Base-by-base conservation (phyloP, 2,888 invertebrate species). In the Sepioteuthis lessoniana region DNA sequence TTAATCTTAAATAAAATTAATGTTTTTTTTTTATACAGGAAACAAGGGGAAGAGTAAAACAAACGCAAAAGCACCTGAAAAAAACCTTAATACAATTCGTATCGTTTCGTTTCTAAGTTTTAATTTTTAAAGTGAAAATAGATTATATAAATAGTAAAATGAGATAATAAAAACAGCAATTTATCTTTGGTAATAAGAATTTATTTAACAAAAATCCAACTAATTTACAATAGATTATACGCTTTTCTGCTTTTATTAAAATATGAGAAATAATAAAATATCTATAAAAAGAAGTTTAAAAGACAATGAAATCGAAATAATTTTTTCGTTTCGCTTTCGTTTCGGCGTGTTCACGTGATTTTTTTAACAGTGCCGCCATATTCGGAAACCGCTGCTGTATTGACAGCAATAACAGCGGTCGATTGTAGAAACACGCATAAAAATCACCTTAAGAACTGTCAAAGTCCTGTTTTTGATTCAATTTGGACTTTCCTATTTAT, bases 381-480 rank as follows among this genome's bases (percentile, higher is more conserved):
- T 76, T 76, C 76, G n/a, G 76, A 76, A 76, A 76, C n/a, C 76
- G n/a, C 76, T 76, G 76, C 76, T 76, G 76, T 76, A 76, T n/a
- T n/a, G 76, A 76, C n/a, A 76, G 76, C 76, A 19, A 76, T 35
- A 76, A 76, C 76, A 76, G 76, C 76, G 76, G 76, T 76, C 76
- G n/a, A n/a, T 76, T 76, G n/a, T n/a, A 76, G 8, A 76, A 31
- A 76, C n/a, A 76, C 76, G n/a, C n/a, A n/a, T 76, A n/a, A 76
- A 76, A 76, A 7, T 76, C n/a, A 76, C n/a, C n/a, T 76, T n/a
- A 76, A 76, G 76, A 76, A 76, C 76, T 76, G n/a, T 76, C 76
- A 76, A 76, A 76, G 76, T 76, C 76, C n/a, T 35, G n/a, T n/a
- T n/a, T 76, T 76, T 76, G 3, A 16, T 76, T 76, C n/a, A n/a